Evolutionary conservation across 2,888 invertebrate species (phyloP), one percentile per base, ranked within the genome.

Genomic region (Brachypalpus laphriformis): DNA sequence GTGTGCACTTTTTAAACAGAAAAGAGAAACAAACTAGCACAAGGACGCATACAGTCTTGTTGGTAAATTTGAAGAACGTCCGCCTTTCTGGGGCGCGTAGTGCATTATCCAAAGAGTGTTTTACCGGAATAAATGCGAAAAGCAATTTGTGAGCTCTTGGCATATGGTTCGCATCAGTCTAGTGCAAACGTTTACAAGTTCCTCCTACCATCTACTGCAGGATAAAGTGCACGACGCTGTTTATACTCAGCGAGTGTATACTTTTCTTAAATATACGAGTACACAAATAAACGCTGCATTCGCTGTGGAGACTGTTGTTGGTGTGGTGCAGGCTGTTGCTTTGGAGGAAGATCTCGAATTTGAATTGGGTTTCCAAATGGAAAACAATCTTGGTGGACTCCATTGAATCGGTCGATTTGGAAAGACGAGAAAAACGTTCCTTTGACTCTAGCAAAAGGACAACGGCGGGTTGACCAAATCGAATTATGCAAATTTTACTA

Each of bases 61-160:
- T 66, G 5, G 25, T 25, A 25, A 25, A 25, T 25, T 66, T 2
- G 14, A 37, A 16, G 51, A 25, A 51, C 22, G 5, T 14, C 66
- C 16, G 9, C 7, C 25, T 25, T 9, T 47, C n/a, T 18, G 2
- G 7, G 5, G 25, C n/a, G n/a, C n/a, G n/a, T n/a, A n/a, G 37
- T 57, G 40, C 20, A 22, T n/a, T 40, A 37, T 22, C n/a, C 16
- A 11, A 28, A 28, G n/a, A 61, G 61, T 16, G 25, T 18, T 45
- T 18, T 31, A 4, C 11, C 25, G 54, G 20, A 65, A 34, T 34
- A 47, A 51, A 68, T 28, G 40, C 54, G 18, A 40, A 40, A 68
- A 54, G 54, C 40, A 42, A 54, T 68, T 68, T 54, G 28, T 7
- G 5, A 18, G n/a, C 40, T 28, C 25, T 9, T 11, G 1, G 37